These are phyloP conservation scores for Drosophila cyrtoloma DNA, from an alignment of 2,888 invertebrate species.

Conservation along the genomic window DNA sequence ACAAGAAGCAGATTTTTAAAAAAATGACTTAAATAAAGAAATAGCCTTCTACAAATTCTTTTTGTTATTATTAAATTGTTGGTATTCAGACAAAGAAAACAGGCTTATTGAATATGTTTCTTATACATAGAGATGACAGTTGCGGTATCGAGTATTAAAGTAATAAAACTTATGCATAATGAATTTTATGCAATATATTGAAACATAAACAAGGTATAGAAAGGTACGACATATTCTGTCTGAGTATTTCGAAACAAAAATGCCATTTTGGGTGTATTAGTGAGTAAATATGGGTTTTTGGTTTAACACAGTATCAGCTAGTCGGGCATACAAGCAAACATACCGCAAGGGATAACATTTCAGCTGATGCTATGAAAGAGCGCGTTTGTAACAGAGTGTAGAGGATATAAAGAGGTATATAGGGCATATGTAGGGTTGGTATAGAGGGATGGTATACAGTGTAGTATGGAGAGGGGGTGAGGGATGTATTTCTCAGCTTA, in stretches of 20 bases:
- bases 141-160: too few relatives aligned
- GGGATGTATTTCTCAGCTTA: constrained; percentile 11
- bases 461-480: background rate
- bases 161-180: too few relatives aligned
- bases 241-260: background rate
- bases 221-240: background rate
- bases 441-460: background rate
- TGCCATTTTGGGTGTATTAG: background rate
- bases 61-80: too few relatives aligned
- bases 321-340: background rate
- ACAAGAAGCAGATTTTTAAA: too few relatives aligned
- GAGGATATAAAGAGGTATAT: background rate
- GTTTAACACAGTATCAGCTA: background rate
- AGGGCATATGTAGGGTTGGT: background rate
- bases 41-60: too few relatives aligned
- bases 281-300: background rate
- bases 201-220: too few relatives aligned
- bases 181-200: too few relatives aligned
- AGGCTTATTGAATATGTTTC: too few relatives aligned
- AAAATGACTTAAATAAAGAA: too few relatives aligned
- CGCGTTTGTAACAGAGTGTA: background rate
- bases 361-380: background rate
- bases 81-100: too few relatives aligned
- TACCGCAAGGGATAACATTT: background rate
- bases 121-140: too few relatives aligned